A percentile compares a stretch with the other conserved stretches of the same genome.
These are phyloP conservation scores for Tetramorium parvispinum DNA, from an alignment of 1,140 invertebrate genomes.

Conservation along the genomic window DNA sequence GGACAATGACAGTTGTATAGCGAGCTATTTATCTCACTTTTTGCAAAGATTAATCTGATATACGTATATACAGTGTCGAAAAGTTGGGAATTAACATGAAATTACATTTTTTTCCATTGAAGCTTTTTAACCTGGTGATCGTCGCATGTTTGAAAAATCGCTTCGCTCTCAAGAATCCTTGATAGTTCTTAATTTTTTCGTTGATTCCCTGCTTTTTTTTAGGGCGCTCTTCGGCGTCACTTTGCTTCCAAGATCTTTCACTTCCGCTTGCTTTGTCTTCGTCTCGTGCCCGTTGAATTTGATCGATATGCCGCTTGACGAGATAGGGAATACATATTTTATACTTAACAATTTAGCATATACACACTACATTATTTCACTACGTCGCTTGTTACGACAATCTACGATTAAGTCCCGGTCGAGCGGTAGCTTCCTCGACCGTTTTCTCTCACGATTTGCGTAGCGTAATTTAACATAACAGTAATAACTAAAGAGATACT, in stretches of 20 bases:
- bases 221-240: not conserved
- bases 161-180: not conserved
- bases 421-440: not conserved
- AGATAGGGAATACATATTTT: slow-evolving; percentile 67
- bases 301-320: slow-evolving; percentile 8
- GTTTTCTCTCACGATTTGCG: slow-evolving; percentile 26
- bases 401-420: slow-evolving; percentile 67
- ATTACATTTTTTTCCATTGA: not conserved
- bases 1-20: not conserved
- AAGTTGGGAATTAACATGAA: not conserved
- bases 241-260: slow-evolving; percentile 2
- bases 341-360: slow-evolving; percentile 69
- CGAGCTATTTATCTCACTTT: not conserved
- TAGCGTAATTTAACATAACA: slow-evolving; percentile 37
- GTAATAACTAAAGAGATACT: slow-evolving; percentile 3
- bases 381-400: slow-evolving; percentile 13
- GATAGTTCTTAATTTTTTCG: not conserved
- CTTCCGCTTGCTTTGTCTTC: slow-evolving; percentile 49
- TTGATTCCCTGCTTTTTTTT: not conserved
- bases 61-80: not conserved
- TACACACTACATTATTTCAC: slow-evolving; percentile 56
- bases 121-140: not conserved
- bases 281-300: slow-evolving; percentile 56
- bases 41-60: not conserved
- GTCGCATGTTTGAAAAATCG: not conserved